phyloP scores from a whole-genome alignment of 2,888 invertebrate genomes.

The Theodoxus fluviatilis region DNA sequence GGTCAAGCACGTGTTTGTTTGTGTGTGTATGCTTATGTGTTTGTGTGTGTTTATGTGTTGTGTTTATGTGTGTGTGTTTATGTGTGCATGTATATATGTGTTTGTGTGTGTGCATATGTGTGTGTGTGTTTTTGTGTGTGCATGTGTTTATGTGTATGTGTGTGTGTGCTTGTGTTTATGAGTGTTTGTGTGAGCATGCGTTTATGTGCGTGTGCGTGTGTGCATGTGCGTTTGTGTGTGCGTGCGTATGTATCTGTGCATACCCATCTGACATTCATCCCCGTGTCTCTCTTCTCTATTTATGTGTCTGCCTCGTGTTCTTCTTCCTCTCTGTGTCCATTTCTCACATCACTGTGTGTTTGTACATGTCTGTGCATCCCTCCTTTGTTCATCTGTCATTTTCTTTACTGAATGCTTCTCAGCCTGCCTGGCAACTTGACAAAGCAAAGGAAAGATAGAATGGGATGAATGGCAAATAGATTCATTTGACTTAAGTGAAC shows the following conservation, averaged over 20 bases:
- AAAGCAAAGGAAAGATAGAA: too few relatives aligned
- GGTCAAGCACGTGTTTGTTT: background rate
- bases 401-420: too few relatives aligned
- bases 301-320: too few relatives aligned
- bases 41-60: conserved; percentile 9
- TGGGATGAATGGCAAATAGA: too few relatives aligned
- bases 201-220: background rate
- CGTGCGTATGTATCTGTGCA: conserved; percentile 1
- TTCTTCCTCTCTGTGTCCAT: too few relatives aligned
- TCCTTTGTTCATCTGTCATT: too few relatives aligned
- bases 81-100: background rate
- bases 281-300: too few relatives aligned
- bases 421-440: too few relatives aligned
- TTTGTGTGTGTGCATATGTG: background rate
- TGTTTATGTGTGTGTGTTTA: conserved; percentile 7
- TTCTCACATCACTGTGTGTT: too few relatives aligned
- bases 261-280: too few relatives aligned
- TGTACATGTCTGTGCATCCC: too few relatives aligned
- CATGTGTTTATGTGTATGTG: conserved; percentile 1
- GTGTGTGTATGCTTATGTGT: conserved; percentile 1
- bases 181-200: background rate
- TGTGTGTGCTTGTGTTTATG: conserved; percentile 1
- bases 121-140: background rate
- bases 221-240: background rate
- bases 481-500: too few relatives aligned